Evolutionary conservation across 2,797 vertebrate genomes (phyloP), one percentile per base, ranked within the genome.

Genomic region (Borostomias antarcticus): DNA sequence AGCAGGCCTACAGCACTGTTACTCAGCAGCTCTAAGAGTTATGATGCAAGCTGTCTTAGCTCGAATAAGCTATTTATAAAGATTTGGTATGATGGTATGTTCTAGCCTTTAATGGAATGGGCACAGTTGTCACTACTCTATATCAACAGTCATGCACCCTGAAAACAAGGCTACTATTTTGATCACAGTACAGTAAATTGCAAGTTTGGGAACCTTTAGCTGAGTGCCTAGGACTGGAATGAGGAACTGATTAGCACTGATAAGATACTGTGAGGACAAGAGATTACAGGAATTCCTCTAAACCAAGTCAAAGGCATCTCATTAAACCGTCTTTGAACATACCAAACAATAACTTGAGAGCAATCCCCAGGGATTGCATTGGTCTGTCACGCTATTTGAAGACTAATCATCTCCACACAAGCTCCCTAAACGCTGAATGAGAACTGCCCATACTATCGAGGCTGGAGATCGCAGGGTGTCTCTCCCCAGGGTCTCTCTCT

Each of bases 291-390:
- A 73, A 75, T 71, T 74, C 57, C 68, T 70, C 56, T 68, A 64
- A 77, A 61, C 66, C 68, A 75, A 79, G 68, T 80, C 74, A 78
- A 71, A 83, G 70, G 64, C 73, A 67, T 70, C 64, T 80, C 74
- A 85, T 82, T 81, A 79, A 75, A 78, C 65, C 35, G 43, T 45
- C 72, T 67, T 80, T 78, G 71, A 76, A 61, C 70, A 69, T 62
- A 66, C 74, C 48, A 74, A 77, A 75, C 76, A 59, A 40, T 32
- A 59, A 58, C 58, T 63, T 52, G 43, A 35, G 32, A 35, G 11
- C 62, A 58, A 69, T 68, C 76, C 69, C 63, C 51, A 23, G 68
- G 75, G 68, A 64, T 45, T 63, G 61, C 61, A 67, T 61, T 70
- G 70, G 71, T 33, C 58, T 73, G 77, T 70, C 70, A 74, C 72